These are phyloP conservation scores for Protosalanx chinensis DNA, from an alignment of 2,797 vertebrate genomes.

Conservation along the genomic window DNA sequence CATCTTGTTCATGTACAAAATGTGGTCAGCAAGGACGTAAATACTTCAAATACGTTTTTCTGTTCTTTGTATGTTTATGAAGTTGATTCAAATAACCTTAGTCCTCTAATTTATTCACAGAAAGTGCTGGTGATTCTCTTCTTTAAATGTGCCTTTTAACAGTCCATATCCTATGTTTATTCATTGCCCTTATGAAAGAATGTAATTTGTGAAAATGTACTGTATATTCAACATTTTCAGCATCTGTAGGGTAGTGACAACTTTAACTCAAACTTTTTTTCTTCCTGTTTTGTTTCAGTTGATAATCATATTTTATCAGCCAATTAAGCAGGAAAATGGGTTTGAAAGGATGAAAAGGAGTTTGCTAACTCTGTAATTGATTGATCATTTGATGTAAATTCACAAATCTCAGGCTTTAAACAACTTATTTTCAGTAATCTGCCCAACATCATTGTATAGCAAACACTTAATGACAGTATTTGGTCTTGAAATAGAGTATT, in stretches of 20 bases:
- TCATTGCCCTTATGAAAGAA: background rate
- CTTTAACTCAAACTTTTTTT: background rate
- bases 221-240: background rate
- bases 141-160: background rate
- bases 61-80: background rate
- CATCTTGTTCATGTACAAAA: conserved; percentile 22
- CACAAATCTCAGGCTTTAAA: background rate
- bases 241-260: background rate
- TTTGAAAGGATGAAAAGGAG: background rate
- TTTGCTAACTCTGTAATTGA: background rate
- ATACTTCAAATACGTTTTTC: background rate
- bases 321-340: too few relatives aligned
- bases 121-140: background rate
- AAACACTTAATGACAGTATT: background rate
- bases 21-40: conserved; percentile 8
- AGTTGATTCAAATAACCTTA: conserved; percentile 7
- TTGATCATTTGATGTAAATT: too few relatives aligned
- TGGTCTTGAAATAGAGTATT: background rate
- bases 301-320: background rate
- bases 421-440: background rate
- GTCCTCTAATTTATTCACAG: conserved; percentile 21
- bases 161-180: background rate
- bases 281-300: background rate
- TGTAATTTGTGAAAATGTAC: background rate
- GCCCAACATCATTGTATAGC: background rate